Percentiles rank a stretch among this genome's conserved stretches.
Conservation (phyloP, 2,797 vertebrate genomes). For the Gadopsis bispinosus region DNA sequence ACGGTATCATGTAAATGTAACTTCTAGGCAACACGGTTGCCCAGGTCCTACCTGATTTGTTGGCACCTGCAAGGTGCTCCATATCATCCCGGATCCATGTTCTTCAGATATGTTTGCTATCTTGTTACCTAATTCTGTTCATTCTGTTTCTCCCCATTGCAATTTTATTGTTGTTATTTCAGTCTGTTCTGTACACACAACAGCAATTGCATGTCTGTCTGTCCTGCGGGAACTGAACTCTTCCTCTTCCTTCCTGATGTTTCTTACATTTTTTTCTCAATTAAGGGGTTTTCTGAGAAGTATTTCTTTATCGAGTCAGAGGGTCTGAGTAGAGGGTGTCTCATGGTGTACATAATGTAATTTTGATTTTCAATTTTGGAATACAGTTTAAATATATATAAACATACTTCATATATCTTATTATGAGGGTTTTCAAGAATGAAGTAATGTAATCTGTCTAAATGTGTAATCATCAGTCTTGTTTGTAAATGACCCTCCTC, state of each 20-base stretch:
- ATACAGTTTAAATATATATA: neutral
- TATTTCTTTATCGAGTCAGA: neutral
- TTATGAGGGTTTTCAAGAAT: neutral
- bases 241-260: neutral
- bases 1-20: too few species aligned
- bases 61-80: too few species aligned
- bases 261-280: neutral
- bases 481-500: neutral
- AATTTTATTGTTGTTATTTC: neutral
- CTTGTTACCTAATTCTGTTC: too few species aligned
- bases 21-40: too few species aligned
- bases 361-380: neutral
- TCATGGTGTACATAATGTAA: neutral
- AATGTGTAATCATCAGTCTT: constrained; percentile 1
- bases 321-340: neutral
- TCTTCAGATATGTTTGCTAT: neutral
- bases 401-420: too few species aligned
- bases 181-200: neutral
- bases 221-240: too few species aligned
- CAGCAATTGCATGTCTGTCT: neutral
- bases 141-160: neutral
- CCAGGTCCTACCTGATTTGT: too few species aligned
- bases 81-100: neutral
- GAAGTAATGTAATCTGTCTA: neutral
- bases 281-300: neutral